phyloP scores from a whole-genome alignment of 2,113 vertebrate species.

The Isichthys henryi region DNA sequence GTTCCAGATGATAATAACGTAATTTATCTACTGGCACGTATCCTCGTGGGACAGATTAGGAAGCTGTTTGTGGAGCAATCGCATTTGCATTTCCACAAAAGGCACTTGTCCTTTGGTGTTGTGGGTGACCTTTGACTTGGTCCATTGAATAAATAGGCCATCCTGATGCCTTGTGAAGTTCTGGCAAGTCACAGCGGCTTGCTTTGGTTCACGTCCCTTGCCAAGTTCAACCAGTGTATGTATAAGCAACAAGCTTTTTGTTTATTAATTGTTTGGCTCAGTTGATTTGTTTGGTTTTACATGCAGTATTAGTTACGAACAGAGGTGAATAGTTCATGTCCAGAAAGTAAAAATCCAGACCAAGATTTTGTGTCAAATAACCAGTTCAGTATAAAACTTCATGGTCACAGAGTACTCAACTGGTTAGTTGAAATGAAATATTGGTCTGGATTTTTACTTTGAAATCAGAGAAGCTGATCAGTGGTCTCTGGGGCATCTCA shows the following conservation, averaged over 20 bases:
- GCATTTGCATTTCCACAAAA: background rate
- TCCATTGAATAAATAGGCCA: background rate
- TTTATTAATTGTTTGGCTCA: background rate
- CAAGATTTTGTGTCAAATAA: background rate
- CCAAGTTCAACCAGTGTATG: background rate
- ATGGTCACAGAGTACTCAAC: background rate
- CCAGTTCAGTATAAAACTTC: background rate
- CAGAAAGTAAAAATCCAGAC: background rate
- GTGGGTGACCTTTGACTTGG: background rate
- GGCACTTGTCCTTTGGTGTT: background rate
- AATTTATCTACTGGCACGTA: background rate
- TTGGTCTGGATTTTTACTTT: background rate
- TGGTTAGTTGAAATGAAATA: background rate
- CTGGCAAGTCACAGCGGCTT: background rate
- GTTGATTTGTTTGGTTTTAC: background rate
- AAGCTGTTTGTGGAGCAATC: background rate
- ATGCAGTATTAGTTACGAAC: background rate
- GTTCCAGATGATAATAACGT: background rate
- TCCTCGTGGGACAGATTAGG: background rate
- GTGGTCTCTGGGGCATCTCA: background rate
- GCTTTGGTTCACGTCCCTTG: background rate
- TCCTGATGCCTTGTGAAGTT: background rate
- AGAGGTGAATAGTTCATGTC: background rate
- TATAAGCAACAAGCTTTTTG: background rate
- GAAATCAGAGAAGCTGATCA: background rate